Percentiles rank a stretch among this genome's conserved stretches.
Conservation (phyloP, 2,797 vertebrate species). For the Avahi laniger region DNA sequence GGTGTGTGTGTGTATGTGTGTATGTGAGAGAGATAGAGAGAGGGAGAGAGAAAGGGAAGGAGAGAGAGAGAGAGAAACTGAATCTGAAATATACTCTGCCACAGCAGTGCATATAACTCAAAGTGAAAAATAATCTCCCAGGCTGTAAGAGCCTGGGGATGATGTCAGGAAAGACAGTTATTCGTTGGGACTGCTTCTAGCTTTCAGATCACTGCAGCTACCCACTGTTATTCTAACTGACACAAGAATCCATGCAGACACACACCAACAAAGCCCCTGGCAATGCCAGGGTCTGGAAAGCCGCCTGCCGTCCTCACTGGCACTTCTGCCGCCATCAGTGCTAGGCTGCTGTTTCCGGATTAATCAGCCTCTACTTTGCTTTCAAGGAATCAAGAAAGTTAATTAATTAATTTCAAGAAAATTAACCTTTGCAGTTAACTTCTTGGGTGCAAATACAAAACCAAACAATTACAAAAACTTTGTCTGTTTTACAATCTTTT, state of each 20-base stretch:
- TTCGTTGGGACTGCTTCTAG: background rate
- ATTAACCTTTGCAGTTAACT: background rate
- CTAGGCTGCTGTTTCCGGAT: background rate
- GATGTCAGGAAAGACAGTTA: background rate
- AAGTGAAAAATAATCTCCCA: background rate
- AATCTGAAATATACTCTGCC: background rate
- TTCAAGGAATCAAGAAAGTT: background rate
- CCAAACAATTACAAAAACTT: background rate
- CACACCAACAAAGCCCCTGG: background rate
- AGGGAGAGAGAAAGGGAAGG: background rate
- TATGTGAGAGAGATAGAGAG: background rate
- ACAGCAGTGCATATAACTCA: background rate
- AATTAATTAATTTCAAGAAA: no score
- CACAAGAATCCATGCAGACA: background rate
- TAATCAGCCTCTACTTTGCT: background rate
- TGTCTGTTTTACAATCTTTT: background rate
- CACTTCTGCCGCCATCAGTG: background rate
- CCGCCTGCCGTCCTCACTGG: background rate
- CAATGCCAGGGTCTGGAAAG: background rate
- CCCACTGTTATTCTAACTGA: background rate
- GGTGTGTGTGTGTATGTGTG: background rate
- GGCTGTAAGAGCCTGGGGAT: background rate
- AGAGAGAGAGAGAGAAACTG: background rate
- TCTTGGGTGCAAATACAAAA: background rate
- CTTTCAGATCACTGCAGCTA: slow-evolving; percentile 20